A percentile compares a stretch with the other conserved stretches of the same genome.
phyloP scores from a whole-genome alignment of 2,888 invertebrate species.

The Melipona bicolor region DNA sequence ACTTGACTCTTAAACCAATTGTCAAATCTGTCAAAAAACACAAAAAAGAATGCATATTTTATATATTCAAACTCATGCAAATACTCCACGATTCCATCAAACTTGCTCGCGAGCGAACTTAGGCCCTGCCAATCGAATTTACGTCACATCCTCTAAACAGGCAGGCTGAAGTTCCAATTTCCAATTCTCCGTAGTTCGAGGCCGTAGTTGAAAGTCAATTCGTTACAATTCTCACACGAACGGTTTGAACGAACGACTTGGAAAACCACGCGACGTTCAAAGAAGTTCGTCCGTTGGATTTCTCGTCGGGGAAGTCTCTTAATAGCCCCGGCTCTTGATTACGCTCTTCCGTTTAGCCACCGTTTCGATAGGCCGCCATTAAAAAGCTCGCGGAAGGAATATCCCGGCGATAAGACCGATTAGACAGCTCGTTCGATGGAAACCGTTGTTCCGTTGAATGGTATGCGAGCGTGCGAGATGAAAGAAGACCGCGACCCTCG shows the following conservation, averaged over 20 bases:
- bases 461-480: constrained; percentile 44
- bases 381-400: constrained; percentile 56
- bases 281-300: neutral
- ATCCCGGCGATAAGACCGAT: constrained; percentile 64
- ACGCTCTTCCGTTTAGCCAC: constrained; percentile 32
- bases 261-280: neutral
- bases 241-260: too few relatives aligned
- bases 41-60: neutral
- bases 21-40: neutral
- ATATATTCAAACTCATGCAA: neutral
- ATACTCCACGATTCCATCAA: neutral
- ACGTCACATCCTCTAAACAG: neutral
- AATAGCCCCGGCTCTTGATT: constrained; percentile 43
- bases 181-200: neutral
- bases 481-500: constrained; percentile 15
- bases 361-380: constrained; percentile 53
- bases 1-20: neutral
- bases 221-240: neutral
- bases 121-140: neutral
- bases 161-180: neutral
- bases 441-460: constrained; percentile 67
- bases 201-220: neutral
- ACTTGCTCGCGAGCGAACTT: neutral
- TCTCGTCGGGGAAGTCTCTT: constrained; percentile 3
- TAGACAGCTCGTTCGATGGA: constrained; percentile 67